These are phyloP conservation scores for Flexamia atlantica DNA, from an alignment of 2,888 invertebrate species.

Conservation along the genomic window DNA sequence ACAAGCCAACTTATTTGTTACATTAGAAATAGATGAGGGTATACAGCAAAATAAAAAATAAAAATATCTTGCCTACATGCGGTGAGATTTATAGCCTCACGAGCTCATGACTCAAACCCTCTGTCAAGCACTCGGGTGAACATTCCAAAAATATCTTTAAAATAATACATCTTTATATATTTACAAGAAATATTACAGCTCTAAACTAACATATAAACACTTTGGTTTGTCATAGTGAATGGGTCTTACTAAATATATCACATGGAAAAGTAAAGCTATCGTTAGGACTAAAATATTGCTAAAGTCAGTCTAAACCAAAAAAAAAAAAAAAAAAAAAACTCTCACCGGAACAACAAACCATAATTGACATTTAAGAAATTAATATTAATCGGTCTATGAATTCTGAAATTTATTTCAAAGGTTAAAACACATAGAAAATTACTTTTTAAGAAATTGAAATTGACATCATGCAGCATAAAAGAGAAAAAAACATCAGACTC, in stretches of 20 bases:
- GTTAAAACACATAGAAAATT: too few relatives aligned
- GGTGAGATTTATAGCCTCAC: too few relatives aligned
- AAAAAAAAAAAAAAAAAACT: too few relatives aligned
- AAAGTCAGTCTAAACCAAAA: slow-evolving; percentile 16
- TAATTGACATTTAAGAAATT: not conserved
- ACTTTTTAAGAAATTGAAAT: too few relatives aligned
- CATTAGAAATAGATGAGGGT: not conserved
- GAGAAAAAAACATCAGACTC: too few relatives aligned
- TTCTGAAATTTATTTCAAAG: too few relatives aligned
- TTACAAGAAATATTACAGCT: slow-evolving; percentile 31
- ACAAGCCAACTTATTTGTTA: not conserved
- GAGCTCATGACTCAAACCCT: too few relatives aligned
- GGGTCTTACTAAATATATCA: slow-evolving; percentile 48
- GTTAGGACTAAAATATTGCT: slow-evolving; percentile 44
- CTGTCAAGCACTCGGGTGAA: not conserved
- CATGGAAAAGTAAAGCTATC: slow-evolving; percentile 50
- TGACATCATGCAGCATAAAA: too few relatives aligned
- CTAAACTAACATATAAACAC: slow-evolving; percentile 46
- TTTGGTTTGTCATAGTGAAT: slow-evolving; percentile 29
- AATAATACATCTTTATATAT: slow-evolving; percentile 25
- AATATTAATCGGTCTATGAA: too few relatives aligned
- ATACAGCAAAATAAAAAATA: not conserved
- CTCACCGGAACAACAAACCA: not conserved
- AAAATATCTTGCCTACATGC: not conserved
- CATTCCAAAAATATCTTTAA: slow-evolving; percentile 21